Conservation (phyloP, 2,888 invertebrate species). For the Cryptocheilus praepositus region DNA sequence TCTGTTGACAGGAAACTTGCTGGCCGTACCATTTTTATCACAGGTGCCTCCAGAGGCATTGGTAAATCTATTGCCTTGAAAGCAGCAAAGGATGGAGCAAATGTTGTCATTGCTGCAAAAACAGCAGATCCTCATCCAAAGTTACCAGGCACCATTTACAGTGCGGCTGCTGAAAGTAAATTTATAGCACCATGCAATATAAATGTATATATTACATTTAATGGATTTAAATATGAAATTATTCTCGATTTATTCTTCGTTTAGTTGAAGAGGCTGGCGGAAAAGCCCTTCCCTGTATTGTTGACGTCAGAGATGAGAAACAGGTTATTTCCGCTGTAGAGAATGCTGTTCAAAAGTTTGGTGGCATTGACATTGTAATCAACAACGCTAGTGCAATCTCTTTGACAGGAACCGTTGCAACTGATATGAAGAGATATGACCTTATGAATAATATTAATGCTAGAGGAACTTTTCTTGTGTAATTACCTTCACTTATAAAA, state of each 20-base stretch:
- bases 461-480: conserved; percentile 96
- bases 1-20: conserved; percentile 80
- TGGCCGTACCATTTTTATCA: conserved; percentile 94
- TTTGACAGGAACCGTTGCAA: conserved; percentile 86
- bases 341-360: conserved; percentile 88
- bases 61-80: conserved; percentile 96
- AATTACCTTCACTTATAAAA: conserved; percentile 58
- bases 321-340: conserved; percentile 84
- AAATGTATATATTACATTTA: conserved; percentile 6
- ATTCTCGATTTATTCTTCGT: conserved; percentile 50
- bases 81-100: conserved; percentile 94
- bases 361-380: conserved; percentile 95
- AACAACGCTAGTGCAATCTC: conserved; percentile 98
- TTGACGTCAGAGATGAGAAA: conserved; percentile 90
- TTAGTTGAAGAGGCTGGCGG: conserved; percentile 91
- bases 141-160: conserved; percentile 93
- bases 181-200: conserved; percentile 31
- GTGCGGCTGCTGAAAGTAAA: conserved; percentile 92
- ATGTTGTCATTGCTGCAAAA: conserved; percentile 93
- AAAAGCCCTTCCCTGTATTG: conserved; percentile 89
- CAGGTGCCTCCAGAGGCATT: conserved; percentile 97
- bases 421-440: conserved; percentile 97
- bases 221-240: conserved; percentile 15
- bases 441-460: conserved; percentile 97
- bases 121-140: conserved; percentile 93